Conservation (phyloP, 2,888 invertebrate species). For the Cheilosia impressa region DNA sequence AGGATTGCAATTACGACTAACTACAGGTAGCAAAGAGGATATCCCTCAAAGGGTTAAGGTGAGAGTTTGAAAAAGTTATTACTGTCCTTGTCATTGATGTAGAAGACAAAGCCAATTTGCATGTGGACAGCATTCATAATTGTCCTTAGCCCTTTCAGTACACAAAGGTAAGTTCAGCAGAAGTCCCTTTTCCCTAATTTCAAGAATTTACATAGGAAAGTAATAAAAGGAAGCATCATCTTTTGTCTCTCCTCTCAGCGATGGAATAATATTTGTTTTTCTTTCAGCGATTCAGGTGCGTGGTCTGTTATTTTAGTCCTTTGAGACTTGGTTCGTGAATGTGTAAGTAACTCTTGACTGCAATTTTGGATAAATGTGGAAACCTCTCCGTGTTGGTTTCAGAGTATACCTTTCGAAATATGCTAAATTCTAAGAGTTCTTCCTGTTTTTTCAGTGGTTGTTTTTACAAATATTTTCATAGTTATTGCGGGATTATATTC, state of each 20-base stretch:
- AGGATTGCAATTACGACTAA: constrained; percentile 52
- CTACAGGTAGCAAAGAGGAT: constrained; percentile 49
- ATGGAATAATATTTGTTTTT: constrained; percentile 61
- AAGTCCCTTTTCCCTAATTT: constrained; percentile 28
- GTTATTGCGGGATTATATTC: background rate
- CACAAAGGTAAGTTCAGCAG: constrained; percentile 19
- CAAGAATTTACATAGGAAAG: constrained; percentile 36
- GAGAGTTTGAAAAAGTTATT: constrained; percentile 48
- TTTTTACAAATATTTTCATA: constrained; percentile 35
- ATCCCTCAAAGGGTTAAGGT: constrained; percentile 58
- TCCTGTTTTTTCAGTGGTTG: constrained; percentile 50
- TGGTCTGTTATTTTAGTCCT: constrained; percentile 52
- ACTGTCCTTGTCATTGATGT: constrained; percentile 57
- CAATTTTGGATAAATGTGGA: constrained; percentile 16
- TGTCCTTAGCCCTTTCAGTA: constrained; percentile 21
- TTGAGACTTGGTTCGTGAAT: constrained; percentile 18
- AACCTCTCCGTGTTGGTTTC: constrained; percentile 14
- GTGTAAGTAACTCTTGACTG: constrained; percentile 33
- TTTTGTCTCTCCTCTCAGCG: constrained; percentile 10
- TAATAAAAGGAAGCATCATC: constrained; percentile 13
- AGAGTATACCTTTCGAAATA: background rate
- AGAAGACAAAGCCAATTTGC: constrained; percentile 65
- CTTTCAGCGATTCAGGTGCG: constrained; percentile 46
- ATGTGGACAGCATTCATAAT: constrained; percentile 52
- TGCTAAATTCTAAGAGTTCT: background rate